Base-by-base conservation (phyloP, 2,888 invertebrate genomes). In the Pilophorus perplexus region DNA sequence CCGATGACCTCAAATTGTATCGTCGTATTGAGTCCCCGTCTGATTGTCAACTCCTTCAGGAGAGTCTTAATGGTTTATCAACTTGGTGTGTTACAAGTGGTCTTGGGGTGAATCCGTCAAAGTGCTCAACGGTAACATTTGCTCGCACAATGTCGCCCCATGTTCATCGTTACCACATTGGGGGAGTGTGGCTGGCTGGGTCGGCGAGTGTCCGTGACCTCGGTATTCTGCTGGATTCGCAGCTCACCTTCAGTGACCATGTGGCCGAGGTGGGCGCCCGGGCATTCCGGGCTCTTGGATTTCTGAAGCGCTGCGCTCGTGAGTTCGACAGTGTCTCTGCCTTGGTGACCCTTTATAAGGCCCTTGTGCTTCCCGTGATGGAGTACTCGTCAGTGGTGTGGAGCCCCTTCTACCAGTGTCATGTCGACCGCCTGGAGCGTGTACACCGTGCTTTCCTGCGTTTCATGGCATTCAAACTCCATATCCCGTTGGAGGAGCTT, bases 1-100 rank as follows among this genome's bases (percentile, higher is more conserved):
- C 55, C 5, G 55, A 55, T 8, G 55, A 55, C 25, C 10, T 55
- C 16, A 55, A 55, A 18, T 1, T 55, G 14, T 55, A 23, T 20
- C 25, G 10, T n/a, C 8, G 16, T 1, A 22, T 55, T 5, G 14
- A 3, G 14, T 2, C 2, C 12, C 16, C 3, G 14, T n/a, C n/a
- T n/a, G n/a, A 33, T 33, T 33, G 33, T 10, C 33, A 33, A 33
- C 33, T 33, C 10, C 33, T 33, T 10, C 33, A 33, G 10, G 33
- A 33, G 33, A 10, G 10, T 10, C 33, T 10, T 8, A 33, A 33
- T 10, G 6, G 10, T 33, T 10, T 33, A n/a, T n/a, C n/a, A n/a
- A n/a, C n/a, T n/a, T n/a, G n/a, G n/a, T n/a, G n/a, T n/a, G n/a
- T n/a, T n/a, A n/a, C n/a, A n/a, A n/a, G n/a, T n/a, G n/a, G n/a